Evolutionary conservation across 1,140 invertebrate species (phyloP).

Genomic region (Zaprionus vittiger): DNA sequence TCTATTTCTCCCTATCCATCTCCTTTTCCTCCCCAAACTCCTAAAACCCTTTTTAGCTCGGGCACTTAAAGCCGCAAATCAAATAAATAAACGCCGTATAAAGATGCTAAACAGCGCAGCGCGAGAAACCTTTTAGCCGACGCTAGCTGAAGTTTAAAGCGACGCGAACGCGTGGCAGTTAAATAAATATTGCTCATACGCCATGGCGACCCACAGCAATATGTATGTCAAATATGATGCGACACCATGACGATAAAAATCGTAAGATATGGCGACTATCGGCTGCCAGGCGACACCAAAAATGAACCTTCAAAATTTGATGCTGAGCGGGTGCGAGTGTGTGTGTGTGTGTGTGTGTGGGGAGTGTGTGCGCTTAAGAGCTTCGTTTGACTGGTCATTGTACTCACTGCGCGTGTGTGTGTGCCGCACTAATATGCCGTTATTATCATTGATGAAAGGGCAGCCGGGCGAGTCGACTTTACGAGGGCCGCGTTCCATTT

Average conservation of each 20-base stretch:
- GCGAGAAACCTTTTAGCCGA: conserved; percentile 35
- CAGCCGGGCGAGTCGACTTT: conserved; percentile 63
- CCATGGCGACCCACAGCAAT: conserved; percentile 18
- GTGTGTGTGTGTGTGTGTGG: not conserved
- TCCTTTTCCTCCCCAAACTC: not conserved
- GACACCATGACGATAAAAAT: conserved; percentile 68
- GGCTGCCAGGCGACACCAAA: conserved; percentile 22
- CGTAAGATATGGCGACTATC: conserved; percentile 61
- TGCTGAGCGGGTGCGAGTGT: conserved; percentile 3
- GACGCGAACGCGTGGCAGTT: conserved; percentile 37
- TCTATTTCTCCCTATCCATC: too few species aligned
- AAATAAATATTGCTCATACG: conserved; percentile 74
- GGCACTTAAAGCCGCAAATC: conserved; percentile 33
- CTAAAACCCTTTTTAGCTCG: conserved; percentile 29
- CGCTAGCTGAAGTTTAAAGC: not conserved
- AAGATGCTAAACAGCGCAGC: conserved; percentile 14
- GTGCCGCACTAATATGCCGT: conserved; percentile 67
- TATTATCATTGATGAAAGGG: conserved; percentile 80
- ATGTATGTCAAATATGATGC: conserved; percentile 43
- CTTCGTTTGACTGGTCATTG: conserved; percentile 62
- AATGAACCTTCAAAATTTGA: conserved; percentile 49
- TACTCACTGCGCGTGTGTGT: conserved; percentile 40
- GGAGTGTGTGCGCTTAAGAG: conserved; percentile 29
- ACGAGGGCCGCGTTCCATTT: conserved; percentile 51
- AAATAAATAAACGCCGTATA: conserved; percentile 29